These are phyloP conservation scores for Pomatostomus ruficeps DNA, from an alignment of 2,113 vertebrate species.

Conservation along the genomic window DNA sequence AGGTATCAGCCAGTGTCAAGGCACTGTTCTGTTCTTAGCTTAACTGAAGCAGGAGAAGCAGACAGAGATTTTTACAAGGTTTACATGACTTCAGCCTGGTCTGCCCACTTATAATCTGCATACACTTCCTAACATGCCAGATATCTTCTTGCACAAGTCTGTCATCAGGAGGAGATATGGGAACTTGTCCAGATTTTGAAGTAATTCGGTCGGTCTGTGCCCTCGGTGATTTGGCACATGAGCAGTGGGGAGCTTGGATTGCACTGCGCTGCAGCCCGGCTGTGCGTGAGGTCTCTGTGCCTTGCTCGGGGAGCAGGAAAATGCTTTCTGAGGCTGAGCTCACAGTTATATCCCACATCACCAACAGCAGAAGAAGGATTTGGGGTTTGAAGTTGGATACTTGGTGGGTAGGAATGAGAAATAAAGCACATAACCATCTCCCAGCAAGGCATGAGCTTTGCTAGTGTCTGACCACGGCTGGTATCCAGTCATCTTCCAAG, in stretches of 20 bases:
- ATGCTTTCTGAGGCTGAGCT: neutral
- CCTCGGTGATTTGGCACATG: neutral
- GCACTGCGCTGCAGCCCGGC: neutral
- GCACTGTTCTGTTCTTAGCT: neutral
- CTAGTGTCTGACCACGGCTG: neutral
- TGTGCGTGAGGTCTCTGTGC: rapidly evolving
- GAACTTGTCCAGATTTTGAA: neutral
- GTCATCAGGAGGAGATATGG: neutral
- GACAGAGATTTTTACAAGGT: neutral
- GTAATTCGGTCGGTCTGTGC: neutral
- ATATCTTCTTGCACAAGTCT: neutral
- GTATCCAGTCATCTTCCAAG: neutral
- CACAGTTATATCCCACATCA: neutral
- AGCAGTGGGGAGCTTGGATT: neutral
- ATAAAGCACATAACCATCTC: neutral
- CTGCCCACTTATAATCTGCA: neutral
- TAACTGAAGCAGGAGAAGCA: neutral
- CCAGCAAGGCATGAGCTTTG: neutral
- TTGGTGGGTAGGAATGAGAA: neutral
- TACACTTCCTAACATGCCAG: neutral
- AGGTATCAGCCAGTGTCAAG: neutral
- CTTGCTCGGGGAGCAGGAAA: neutral
- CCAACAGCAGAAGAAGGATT: neutral
- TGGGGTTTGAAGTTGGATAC: neutral
- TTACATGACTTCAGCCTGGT: neutral